These are phyloP conservation scores for Nothoprocta pentlandii DNA, from an alignment of 2,113 vertebrate species.

Conservation along the genomic window DNA sequence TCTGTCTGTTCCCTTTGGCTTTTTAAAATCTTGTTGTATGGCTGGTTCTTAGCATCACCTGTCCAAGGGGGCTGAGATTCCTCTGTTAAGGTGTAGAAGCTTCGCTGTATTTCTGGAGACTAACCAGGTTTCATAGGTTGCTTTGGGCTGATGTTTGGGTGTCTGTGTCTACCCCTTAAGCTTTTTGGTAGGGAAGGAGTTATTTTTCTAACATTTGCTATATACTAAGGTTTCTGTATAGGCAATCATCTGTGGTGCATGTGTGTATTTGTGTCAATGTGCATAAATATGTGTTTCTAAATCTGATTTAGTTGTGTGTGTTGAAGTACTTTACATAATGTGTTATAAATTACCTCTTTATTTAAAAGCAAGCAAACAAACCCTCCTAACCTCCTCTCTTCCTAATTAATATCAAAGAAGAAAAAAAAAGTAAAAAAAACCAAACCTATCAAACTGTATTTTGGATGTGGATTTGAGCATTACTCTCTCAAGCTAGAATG, in stretches of 20 bases:
- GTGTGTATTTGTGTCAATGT: not conserved
- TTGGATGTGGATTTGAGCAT: not conserved
- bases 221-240: not conserved
- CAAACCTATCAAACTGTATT: not conserved
- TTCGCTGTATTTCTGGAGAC: not conserved
- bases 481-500: not conserved
- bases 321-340: not conserved
- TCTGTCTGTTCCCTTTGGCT: not conserved
- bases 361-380: not conserved
- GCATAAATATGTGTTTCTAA: not conserved
- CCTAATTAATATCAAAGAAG: not conserved
- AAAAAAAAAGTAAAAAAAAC: not conserved
- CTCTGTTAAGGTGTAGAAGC: not conserved
- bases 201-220: not conserved
- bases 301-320: rapidly evolving
- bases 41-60: not conserved
- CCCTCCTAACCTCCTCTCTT: not conserved
- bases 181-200: not conserved
- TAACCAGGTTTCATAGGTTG: not conserved
- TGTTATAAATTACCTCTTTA: not conserved
- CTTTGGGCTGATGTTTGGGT: not conserved
- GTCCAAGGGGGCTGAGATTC: not conserved
- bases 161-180: not conserved
- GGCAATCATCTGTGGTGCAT: not conserved
- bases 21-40: not conserved